These are phyloP conservation scores for Spinus olivaceus DNA, from an alignment of 2,797 vertebrate genomes.

Conservation along the genomic window DNA sequence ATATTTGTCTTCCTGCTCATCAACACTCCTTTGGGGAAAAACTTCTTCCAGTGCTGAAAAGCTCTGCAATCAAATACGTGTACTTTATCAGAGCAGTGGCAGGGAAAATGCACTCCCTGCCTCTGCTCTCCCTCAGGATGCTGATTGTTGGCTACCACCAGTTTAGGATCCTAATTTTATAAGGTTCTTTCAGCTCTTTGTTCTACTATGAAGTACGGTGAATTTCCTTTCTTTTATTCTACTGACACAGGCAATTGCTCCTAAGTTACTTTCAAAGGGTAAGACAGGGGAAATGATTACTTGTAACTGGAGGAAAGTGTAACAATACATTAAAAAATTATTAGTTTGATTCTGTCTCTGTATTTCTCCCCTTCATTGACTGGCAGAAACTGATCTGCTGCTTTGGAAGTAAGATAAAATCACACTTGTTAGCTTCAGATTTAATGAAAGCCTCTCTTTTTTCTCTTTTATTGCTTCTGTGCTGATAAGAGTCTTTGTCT, in stretches of 20 bases:
- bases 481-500: background rate
- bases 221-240: background rate
- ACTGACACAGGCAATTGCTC: background rate
- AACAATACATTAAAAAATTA: background rate
- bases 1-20: constrained; percentile 54
- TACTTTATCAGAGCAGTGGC: constrained; percentile 11
- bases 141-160: constrained; percentile 42
- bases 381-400: background rate
- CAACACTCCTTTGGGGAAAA: constrained; percentile 18
- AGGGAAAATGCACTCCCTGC: constrained; percentile 45
- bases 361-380: background rate
- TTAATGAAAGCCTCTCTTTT: background rate
- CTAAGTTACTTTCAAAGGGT: background rate
- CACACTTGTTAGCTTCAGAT: background rate
- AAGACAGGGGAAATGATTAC: background rate
- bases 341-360: background rate
- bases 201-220: background rate
- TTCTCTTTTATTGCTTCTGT: background rate
- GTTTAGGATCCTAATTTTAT: constrained; percentile 11
- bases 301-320: background rate
- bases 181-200: constrained; percentile 29
- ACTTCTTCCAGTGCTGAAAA: constrained; percentile 25
- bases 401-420: constrained; percentile 3
- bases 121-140: constrained; percentile 7
- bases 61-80: constrained; percentile 54